These are phyloP conservation scores for Limosa lapponica DNA, from an alignment of 2,797 vertebrate genomes.

Conservation along the genomic window DNA sequence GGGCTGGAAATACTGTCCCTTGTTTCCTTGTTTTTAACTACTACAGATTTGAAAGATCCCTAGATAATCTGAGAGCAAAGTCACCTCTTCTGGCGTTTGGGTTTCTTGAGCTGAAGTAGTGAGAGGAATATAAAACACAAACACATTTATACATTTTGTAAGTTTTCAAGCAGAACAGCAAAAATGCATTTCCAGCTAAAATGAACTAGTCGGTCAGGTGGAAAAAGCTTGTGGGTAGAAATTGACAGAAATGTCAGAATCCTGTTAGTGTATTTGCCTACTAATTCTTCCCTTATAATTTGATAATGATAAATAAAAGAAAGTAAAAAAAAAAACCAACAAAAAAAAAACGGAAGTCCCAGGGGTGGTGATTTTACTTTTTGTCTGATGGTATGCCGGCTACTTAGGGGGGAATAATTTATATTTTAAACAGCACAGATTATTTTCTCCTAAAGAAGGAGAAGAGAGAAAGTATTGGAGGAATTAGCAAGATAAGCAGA, in stretches of 20 bases:
- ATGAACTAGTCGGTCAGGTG: not conserved
- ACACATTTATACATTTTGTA: not conserved
- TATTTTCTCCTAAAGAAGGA: not conserved
- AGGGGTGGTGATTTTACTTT: not conserved
- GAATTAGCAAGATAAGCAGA: not conserved
- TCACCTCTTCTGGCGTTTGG: not conserved
- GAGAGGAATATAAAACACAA: not conserved
- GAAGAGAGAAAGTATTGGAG: not conserved
- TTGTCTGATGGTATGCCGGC: not conserved
- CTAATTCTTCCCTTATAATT: not conserved
- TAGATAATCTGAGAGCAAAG: not conserved
- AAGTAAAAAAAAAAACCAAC: not conserved
- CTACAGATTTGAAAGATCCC: not conserved
- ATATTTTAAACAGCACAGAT: not conserved
- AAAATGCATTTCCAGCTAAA: not conserved
- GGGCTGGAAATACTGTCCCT: fast-evolving
- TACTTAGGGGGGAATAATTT: not conserved
- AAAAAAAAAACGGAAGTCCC: not conserved
- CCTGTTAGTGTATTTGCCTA: not conserved
- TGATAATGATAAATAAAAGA: not conserved
- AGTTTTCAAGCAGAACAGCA: not conserved
- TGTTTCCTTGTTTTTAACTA: not conserved
- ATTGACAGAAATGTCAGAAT: not conserved
- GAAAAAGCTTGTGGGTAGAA: not conserved
- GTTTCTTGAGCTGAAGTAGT: not conserved